Evolutionary conservation across 1,140 invertebrate genomes (phyloP).

Genomic region (Brachionus koreanus): DNA sequence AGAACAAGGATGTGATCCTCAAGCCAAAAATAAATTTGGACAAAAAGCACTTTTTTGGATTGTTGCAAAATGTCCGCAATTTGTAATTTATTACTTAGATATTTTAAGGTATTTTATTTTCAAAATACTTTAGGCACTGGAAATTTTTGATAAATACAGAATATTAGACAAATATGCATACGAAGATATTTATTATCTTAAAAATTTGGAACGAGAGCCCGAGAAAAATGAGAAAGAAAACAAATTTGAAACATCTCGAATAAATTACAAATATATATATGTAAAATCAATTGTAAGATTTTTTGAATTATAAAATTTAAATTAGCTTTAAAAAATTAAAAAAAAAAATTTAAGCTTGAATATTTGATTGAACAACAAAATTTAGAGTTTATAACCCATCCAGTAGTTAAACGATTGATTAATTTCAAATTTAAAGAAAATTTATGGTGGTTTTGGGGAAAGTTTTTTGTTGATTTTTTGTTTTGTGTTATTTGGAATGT

Average conservation of each 20-base stretch:
- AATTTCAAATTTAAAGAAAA: background rate
- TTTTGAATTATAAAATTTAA: background rate
- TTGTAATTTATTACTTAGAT: background rate
- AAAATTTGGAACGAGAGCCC: background rate
- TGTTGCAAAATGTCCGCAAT: constrained; percentile 19
- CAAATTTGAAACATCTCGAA: background rate
- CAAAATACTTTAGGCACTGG: background rate
- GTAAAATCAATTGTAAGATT: constrained; percentile 34
- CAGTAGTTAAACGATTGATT: background rate
- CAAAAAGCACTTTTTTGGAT: constrained; percentile 36
- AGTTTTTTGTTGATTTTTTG: background rate
- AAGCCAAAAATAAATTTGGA: background rate
- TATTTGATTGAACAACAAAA: background rate
- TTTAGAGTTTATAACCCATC: background rate
- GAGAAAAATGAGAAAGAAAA: background rate
- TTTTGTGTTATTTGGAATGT: constrained; percentile 30
- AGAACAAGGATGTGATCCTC: background rate
- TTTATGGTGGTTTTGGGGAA: background rate
- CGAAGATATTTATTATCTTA: constrained; percentile 1
- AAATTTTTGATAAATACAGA: background rate
- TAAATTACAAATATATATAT: background rate
- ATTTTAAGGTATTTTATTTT: background rate
- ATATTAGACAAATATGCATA: background rate
- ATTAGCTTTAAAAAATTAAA: too few relatives aligned
- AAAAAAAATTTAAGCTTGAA: background rate